Evolutionary conservation across 2,888 invertebrate genomes (phyloP), one percentile per base, ranked within the genome.

Genomic region (Dascillus cervinus): DNA sequence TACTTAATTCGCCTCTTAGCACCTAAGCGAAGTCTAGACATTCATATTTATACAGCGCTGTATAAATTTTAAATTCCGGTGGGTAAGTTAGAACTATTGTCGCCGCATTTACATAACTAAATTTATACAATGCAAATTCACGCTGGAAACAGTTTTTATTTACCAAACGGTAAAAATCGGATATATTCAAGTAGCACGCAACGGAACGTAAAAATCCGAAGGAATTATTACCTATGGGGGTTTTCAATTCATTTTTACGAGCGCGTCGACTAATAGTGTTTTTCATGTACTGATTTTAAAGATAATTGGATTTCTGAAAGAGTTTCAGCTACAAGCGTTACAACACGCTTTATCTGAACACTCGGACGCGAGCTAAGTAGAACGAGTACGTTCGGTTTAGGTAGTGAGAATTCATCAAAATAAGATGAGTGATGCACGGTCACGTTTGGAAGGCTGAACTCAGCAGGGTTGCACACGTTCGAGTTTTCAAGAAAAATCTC

Each of bases 401-500:
- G n/a, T n/a, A n/a, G n/a, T n/a, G n/a, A n/a, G n/a, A n/a, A 20
- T 20, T 10, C 2, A 2, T 9, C 21, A 3, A 20, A 20, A 9
- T 20, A 20, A 4, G 9, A 9, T 20, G 21, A 3, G 21, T 10
- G 10, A 20, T 20, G n/a, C 39, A 21, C 36, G 32, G 46, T 46
- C 46, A 46, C 46, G 46, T 46, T 46, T 43, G 39, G 41, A 39
- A 35, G 35, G 40, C 43, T 33, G 26, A 19, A 28, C 44, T 22
- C 46, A 46, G 46, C 46, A 24, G 46, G 46, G 41, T 15, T 32
- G 38, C 35, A 40, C 45, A 43, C 45, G 43, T 41, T 45, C 17
- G 11, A 22, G 27, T 39, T 42, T 39, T 39, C 34, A 32, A 23
- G 34, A 34, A 43, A 42, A 43, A 39, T 34, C 33, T 27, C 38